Base-by-base conservation (phyloP, 2,113 vertebrate species). In the Phylloscopus trochiloides region DNA sequence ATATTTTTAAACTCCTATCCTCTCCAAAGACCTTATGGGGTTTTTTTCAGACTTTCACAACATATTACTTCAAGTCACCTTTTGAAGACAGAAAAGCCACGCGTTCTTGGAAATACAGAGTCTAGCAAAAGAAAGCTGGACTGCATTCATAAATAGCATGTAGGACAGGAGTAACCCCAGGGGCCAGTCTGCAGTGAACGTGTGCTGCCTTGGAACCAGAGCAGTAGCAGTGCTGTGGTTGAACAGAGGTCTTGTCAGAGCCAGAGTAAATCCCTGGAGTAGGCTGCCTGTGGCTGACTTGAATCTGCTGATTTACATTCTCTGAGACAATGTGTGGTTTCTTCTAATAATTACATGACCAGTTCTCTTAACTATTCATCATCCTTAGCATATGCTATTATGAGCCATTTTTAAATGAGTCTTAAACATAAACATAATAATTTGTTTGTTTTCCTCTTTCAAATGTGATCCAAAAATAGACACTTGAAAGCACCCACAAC, bases 101-200 rank as follows among this genome's bases (percentile, higher is more conserved):
- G 9, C 65, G 25, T 92, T 95, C 86, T 57, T 95, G 68, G 92
- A 96, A 94, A 95, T 57, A 89, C 48, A 79, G 20, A 86, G 29
- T 38, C 71, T 77, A 74, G 78, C 47, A 93, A 91, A 96, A 94
- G 95, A 87, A 95, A 77, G 74, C 80, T 81, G 75, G 67, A 24
- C 63, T 88, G 79, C 54, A 80, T 91, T 96, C 82, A 92, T 71
- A 89, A 95, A 93, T 92, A 91, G 85, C 78, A 95, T 97, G 90
- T 97, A 95, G 95, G 96, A 88, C 96, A 97, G 71, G 76, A 91
- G 55, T 68, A 86, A 94, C 80, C 95, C 94, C 81, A 77, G 94
- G 92, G 94, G 94, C 95, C 71, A 80, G 86, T 84, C 89, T 88
- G 57, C 55, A 86, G 76, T 17, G 65, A 96, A 75, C 0, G 2